Conservation (phyloP, 2,113 vertebrate genomes). For the Pituophis catenifer region DNA sequence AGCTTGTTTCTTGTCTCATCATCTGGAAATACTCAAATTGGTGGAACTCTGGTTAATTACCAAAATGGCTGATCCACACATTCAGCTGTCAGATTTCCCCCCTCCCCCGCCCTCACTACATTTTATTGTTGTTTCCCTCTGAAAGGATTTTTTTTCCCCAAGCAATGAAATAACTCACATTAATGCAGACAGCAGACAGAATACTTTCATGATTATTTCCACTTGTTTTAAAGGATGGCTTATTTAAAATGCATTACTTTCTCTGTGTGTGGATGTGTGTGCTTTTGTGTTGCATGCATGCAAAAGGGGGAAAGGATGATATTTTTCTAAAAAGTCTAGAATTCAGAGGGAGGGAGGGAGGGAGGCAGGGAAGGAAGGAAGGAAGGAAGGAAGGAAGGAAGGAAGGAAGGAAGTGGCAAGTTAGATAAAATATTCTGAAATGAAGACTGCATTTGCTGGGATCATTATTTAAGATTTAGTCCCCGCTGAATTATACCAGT, state of each 20-base stretch:
- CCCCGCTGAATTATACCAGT: background rate
- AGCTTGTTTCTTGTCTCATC: slow-evolving; percentile 64
- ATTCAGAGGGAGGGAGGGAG: background rate
- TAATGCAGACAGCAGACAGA: slow-evolving; percentile 59
- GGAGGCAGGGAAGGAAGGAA: background rate
- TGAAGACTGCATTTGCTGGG: slow-evolving; percentile 12
- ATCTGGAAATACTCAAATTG: slow-evolving; percentile 71
- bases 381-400: background rate
- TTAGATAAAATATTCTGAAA: slow-evolving; percentile 40
- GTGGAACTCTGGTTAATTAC: slow-evolving; percentile 70
- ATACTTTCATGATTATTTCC: slow-evolving; percentile 54
- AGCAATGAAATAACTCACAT: slow-evolving; percentile 64
- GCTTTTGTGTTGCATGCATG: background rate
- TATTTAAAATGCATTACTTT: slow-evolving; percentile 56
- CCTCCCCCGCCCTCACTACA: background rate
- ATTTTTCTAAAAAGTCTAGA: slow-evolving; percentile 37
- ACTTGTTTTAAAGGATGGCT: slow-evolving; percentile 56
- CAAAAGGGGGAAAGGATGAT: slow-evolving; percentile 29
- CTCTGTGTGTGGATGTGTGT: background rate
- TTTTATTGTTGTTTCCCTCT: slow-evolving; percentile 62
- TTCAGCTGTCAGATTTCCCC: slow-evolving; percentile 53
- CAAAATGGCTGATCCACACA: slow-evolving; percentile 61
- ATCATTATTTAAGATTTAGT: background rate
- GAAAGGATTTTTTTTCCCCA: slow-evolving; percentile 52
- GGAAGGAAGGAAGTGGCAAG: slow-evolving; percentile 29